Evolutionary conservation across 2,113 vertebrate genomes (phyloP), one percentile per base, ranked within the genome.

Genomic region (Pagrus major): DNA sequence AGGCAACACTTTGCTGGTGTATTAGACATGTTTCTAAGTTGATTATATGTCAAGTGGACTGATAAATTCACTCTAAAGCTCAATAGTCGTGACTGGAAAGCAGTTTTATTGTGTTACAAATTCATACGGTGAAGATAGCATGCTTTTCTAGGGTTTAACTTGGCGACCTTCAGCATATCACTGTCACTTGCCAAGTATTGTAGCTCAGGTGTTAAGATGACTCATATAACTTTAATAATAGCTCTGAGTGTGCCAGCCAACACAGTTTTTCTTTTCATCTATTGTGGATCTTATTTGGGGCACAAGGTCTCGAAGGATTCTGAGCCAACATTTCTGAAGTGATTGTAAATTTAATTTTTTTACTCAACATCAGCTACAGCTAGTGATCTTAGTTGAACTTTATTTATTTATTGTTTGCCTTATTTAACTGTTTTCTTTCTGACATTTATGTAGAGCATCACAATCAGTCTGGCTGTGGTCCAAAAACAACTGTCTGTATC

Each of bases 191-290:
- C 6, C 18, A 6, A 8, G 46, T 18, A 58, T 16, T 33, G 14
- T 10, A 58, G 20, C 39, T 44, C 39, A n/a, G 18, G 11, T 29
- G 46, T 54, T 25, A 21, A 39, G 51, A 54, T 41, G 67, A 70
- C 25, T 71, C 27, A 11, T 9, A 6, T 11, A 41, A 39, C 37
- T 56, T 51, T 39, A 52, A 27, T 52, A 37, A 52, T n/a, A 42
- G 15, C 68, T 44, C 16, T 9, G 10, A 21, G 10, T 59, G n/a
- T 59, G 18, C 39, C 37, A 56, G 20, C 23, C 10, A 9, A 3
- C 51, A 42, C 4, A 51, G 25, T 59, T 71, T 71, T 33, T 59
- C 14, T 46, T 51, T 64, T 64, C 35, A 75, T 65, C 60, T 25
- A 12, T 11, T 11, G 71, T 42, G 35, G 27, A 55, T 65, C 46